Percentiles rank a stretch among this genome's conserved stretches.
Conservation (phyloP, 2,113 vertebrate species). For the Xenopus borealis region DNA sequence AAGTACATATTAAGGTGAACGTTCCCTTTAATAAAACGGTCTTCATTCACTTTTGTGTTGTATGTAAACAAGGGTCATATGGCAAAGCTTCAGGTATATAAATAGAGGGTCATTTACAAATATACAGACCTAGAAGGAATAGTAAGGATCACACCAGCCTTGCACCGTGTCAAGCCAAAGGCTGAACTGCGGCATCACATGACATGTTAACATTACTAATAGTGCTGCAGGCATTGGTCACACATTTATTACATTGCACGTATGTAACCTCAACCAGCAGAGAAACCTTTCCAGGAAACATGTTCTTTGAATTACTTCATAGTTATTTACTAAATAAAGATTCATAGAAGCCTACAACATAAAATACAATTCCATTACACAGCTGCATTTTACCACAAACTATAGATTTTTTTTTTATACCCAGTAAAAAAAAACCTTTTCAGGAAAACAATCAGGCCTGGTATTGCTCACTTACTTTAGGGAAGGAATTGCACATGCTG, state of each 20-base stretch:
- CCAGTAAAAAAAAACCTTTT: no score
- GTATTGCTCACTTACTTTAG: background rate
- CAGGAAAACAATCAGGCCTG: no score
- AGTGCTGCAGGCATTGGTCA: background rate
- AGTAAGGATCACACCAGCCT: background rate
- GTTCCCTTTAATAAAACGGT: no score
- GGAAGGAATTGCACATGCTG: background rate
- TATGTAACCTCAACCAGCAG: background rate
- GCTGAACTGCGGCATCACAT: background rate
- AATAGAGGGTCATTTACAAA: slow-evolving; percentile 17
- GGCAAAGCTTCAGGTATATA: background rate
- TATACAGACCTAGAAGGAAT: background rate
- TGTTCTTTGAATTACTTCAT: background rate
- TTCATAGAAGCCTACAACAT: background rate
- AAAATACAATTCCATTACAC: background rate
- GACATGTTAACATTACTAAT: background rate
- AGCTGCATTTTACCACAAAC: background rate
- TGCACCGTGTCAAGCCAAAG: background rate
- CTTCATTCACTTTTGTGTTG: no score
- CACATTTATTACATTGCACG: background rate
- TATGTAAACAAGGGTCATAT: slow-evolving; percentile 4
- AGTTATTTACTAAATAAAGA: background rate
- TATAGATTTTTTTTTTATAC: background rate
- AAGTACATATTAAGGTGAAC: no score
- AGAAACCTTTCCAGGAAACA: background rate